Conservation (phyloP, 2,113 vertebrate genomes). For the Rhinichthys klamathensis region DNA sequence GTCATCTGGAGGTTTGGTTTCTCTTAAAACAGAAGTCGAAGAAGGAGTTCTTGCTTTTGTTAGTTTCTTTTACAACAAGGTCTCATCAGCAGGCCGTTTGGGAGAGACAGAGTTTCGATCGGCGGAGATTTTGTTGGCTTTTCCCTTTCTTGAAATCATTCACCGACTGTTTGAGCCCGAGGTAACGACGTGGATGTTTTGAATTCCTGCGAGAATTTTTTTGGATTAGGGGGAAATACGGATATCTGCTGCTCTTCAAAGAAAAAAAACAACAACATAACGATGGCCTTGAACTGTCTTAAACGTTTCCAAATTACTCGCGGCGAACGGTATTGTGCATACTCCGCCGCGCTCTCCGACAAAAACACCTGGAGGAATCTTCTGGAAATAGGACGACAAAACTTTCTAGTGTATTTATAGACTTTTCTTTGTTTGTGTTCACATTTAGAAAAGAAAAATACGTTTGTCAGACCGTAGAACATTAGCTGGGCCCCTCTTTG, state of each 20-base stretch:
- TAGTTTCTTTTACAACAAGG: slow-evolving; percentile 61
- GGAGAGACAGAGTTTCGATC: slow-evolving; percentile 52
- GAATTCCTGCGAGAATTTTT: slow-evolving; percentile 63
- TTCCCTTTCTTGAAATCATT: slow-evolving; percentile 61
- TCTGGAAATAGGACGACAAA: slow-evolving; percentile 75
- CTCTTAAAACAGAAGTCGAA: neutral
- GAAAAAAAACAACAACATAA: slow-evolving; percentile 70
- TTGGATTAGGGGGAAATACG: slow-evolving; percentile 75
- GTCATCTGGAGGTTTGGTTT: slow-evolving; percentile 38
- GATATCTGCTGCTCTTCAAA: slow-evolving; percentile 85
- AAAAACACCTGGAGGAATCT: slow-evolving; percentile 67
- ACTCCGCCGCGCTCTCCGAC: slow-evolving; percentile 60
- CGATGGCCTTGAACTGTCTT: slow-evolving; percentile 85
- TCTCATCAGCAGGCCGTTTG: slow-evolving; percentile 50
- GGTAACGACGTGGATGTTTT: slow-evolving; percentile 71
- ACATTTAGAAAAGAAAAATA: slow-evolving; percentile 65
- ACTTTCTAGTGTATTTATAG: slow-evolving; percentile 82
- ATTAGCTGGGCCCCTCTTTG: slow-evolving; percentile 76
- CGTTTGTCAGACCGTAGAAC: slow-evolving; percentile 73
- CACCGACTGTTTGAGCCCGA: slow-evolving; percentile 70
- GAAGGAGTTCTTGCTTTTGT: slow-evolving; percentile 47
- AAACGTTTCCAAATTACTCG: slow-evolving; percentile 78
- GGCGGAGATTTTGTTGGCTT: slow-evolving; percentile 61
- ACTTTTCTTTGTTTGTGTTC: slow-evolving; percentile 69
- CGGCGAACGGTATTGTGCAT: slow-evolving; percentile 50